phyloP scores from a whole-genome alignment of 1,140 invertebrate genomes.

The Thaumetopoea pityocampa region DNA sequence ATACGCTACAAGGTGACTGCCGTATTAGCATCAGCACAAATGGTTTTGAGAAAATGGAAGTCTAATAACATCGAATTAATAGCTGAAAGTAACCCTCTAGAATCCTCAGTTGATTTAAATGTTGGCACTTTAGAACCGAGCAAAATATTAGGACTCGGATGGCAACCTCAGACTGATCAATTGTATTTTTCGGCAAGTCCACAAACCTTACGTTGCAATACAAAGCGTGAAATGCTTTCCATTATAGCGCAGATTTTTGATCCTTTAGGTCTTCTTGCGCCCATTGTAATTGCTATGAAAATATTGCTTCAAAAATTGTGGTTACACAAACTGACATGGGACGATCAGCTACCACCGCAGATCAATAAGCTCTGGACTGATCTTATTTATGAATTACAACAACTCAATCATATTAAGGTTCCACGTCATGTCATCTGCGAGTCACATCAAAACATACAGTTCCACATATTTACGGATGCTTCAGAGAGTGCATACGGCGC shows the following conservation, averaged over 20 bases:
- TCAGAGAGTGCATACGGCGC: too few species aligned
- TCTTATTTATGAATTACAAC: too few species aligned
- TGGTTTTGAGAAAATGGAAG: conserved; percentile 20
- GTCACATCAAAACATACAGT: too few species aligned
- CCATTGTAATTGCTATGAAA: not conserved
- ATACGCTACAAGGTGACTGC: conserved; percentile 14
- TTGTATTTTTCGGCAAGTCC: conserved; percentile 14
- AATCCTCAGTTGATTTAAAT: conserved; percentile 16
- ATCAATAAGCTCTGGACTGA: too few species aligned
- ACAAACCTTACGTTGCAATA: not conserved
- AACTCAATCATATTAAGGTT: too few species aligned
- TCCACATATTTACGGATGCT: too few species aligned
- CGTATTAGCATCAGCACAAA: conserved; percentile 7
- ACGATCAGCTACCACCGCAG: too few species aligned
- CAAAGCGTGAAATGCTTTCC: conserved; percentile 18
- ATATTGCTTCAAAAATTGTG: conserved; percentile 10
- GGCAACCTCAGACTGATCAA: conserved; percentile 9
- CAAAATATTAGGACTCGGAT: conserved; percentile 22
- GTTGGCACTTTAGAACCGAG: conserved; percentile 6
- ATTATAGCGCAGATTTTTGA: conserved; percentile 10
- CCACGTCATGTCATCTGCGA: too few species aligned
- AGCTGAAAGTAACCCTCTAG: not conserved
- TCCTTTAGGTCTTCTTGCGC: conserved; percentile 8
- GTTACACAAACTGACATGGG: conserved; percentile 5
- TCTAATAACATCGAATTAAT: conserved; percentile 4